Conservation (phyloP, 2,888 invertebrate species). For the Emmelina monodactyla region DNA sequence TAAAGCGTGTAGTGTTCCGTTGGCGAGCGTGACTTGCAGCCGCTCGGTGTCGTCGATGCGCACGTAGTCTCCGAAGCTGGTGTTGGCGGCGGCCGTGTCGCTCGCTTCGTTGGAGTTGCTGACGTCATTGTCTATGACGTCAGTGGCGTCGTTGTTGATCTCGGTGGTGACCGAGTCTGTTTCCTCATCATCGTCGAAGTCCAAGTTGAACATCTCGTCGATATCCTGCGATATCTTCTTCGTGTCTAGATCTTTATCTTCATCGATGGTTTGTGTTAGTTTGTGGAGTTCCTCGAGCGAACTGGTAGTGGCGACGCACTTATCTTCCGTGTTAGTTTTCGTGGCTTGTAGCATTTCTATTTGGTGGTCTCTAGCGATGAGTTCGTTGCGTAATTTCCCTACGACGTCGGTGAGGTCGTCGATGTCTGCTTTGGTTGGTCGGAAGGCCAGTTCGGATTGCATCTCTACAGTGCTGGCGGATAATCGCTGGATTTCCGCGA, state of each 20-base stretch:
- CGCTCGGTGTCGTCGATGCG: conserved; percentile 34
- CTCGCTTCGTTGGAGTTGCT: conserved; percentile 5
- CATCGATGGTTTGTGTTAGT: conserved; percentile 15
- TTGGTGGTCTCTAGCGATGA: not conserved
- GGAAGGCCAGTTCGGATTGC: conserved; percentile 66
- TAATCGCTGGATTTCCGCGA: conserved; percentile 66
- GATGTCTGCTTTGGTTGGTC: conserved; percentile 64
- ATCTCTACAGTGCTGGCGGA: conserved; percentile 53
- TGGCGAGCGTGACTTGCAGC: conserved; percentile 39
- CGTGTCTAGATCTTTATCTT: conserved; percentile 30
- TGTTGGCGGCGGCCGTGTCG: conserved; percentile 10
- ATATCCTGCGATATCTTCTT: conserved; percentile 49
- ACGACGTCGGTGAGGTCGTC: conserved; percentile 61
- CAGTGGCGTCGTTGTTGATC: conserved; percentile 27
- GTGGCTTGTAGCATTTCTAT: conserved; percentile 3
- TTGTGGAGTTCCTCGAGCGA: conserved; percentile 25
- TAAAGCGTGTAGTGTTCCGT: conserved; percentile 68
- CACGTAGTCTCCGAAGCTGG: conserved; percentile 23
- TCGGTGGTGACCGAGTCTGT: conserved; percentile 47
- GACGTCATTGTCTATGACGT: conserved; percentile 9
- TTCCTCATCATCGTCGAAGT: conserved; percentile 50
- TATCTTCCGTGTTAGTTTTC: conserved; percentile 11
- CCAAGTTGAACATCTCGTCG: conserved; percentile 56
- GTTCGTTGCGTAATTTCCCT: too few relatives aligned
- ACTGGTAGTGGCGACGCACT: conserved; percentile 19